A percentile compares a stretch with the other conserved stretches of the same genome.
phyloP scores from a whole-genome alignment of 2,888 invertebrate species.

The Standfussiana lucernea region DNA sequence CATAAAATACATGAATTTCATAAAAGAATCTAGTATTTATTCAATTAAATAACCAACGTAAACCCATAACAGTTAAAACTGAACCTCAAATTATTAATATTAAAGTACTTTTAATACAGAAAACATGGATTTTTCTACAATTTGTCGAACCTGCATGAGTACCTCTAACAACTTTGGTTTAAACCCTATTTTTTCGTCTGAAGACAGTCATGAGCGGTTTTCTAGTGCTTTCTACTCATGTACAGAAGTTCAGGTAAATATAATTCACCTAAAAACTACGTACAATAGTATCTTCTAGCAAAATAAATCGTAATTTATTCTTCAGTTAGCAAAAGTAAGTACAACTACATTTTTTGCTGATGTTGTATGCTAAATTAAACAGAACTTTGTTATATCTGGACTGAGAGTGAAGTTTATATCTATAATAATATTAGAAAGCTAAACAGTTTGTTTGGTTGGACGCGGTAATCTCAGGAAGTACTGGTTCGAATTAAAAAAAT shows the following conservation, averaged over 20 bases:
- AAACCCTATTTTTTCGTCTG: slow-evolving; percentile 42
- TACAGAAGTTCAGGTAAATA: slow-evolving; percentile 50
- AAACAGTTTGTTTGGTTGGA: too few species aligned
- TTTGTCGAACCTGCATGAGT: slow-evolving; percentile 51
- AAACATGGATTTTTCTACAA: slow-evolving; percentile 49
- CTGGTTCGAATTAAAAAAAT: too few species aligned
- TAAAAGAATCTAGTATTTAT: background rate
- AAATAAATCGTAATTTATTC: background rate
- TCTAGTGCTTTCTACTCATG: slow-evolving; percentile 34
- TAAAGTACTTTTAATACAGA: slow-evolving; percentile 23
- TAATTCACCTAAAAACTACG: background rate
- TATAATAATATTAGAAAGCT: too few species aligned
- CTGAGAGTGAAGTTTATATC: too few species aligned
- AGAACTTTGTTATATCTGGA: too few species aligned
- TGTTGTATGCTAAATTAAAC: too few species aligned
- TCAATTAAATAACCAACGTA: background rate
- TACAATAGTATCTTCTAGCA: background rate
- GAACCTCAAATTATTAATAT: background rate
- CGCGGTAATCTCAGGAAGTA: too few species aligned
- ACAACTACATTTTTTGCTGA: too few species aligned
- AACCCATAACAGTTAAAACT: too few species aligned
- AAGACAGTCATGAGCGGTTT: slow-evolving; percentile 24
- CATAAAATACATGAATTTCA: background rate
- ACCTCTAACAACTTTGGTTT: background rate
- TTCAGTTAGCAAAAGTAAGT: too few species aligned